phyloP scores from a whole-genome alignment of 2,113 vertebrate genomes.

The Xerus inauris region DNA sequence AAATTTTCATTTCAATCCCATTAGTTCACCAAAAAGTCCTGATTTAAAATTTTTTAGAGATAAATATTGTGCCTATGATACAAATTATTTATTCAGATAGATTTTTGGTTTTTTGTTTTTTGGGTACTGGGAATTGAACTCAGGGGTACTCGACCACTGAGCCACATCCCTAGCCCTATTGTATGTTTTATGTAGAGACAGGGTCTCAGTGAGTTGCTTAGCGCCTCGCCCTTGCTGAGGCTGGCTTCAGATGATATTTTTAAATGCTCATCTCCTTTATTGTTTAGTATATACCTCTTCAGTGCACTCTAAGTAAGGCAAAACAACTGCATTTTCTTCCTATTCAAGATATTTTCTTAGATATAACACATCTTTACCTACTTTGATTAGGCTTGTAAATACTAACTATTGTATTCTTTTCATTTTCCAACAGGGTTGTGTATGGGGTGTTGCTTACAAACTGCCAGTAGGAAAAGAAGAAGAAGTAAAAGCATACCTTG shows the following conservation, averaged over 20 bases:
- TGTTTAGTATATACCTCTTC: slow-evolving; percentile 2
- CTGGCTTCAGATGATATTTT: too few relatives aligned
- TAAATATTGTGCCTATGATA: neutral
- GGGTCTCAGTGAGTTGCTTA: too few relatives aligned
- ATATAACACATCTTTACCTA: slow-evolving; percentile 38
- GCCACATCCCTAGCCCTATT: too few relatives aligned
- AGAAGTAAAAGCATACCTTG: slow-evolving; percentile 96
- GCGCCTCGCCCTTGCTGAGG: too few relatives aligned
- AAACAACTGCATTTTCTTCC: slow-evolving; percentile 48
- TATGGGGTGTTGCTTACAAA: slow-evolving; percentile 98
- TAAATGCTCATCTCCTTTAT: slow-evolving; percentile 33
- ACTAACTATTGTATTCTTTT: slow-evolving; percentile 54
- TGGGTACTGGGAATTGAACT: too few relatives aligned
- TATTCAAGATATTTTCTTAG: slow-evolving; percentile 24
- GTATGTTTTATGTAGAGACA: too few relatives aligned
- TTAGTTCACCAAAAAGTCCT: slow-evolving; percentile 24
- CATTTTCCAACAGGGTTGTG: slow-evolving; percentile 89
- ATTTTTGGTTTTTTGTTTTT: too few relatives aligned
- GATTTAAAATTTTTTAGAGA: slow-evolving; percentile 9
- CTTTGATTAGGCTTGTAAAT: slow-evolving; percentile 3
- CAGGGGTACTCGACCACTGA: too few relatives aligned
- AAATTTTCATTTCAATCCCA: neutral
- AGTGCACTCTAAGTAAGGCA: neutral
- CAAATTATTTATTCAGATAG: slow-evolving; percentile 22
- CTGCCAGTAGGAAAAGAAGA: slow-evolving; percentile 93